Evolutionary conservation across 2,797 vertebrate species (phyloP).

Genomic region (Australoheros facetus): DNA sequence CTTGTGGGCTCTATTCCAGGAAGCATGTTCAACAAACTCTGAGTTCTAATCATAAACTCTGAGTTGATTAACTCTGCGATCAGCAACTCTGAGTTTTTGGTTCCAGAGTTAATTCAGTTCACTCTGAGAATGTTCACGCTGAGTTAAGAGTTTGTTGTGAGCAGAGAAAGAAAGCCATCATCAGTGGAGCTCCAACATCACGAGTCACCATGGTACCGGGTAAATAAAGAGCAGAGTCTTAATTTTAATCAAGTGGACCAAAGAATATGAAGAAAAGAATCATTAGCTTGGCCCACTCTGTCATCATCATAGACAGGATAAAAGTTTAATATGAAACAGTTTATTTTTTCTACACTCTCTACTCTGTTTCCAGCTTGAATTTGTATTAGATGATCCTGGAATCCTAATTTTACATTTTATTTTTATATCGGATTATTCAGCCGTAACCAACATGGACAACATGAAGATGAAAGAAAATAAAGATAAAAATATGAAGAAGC

Average conservation of each 20-base stretch:
- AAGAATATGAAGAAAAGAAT: background rate
- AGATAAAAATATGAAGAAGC: background rate
- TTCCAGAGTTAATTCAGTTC: background rate
- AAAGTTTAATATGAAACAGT: background rate
- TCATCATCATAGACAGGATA: background rate
- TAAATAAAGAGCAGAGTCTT: background rate
- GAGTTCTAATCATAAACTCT: background rate
- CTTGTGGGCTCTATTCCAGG: background rate
- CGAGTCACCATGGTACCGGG: too few relatives aligned
- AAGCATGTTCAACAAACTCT: background rate
- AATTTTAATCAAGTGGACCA: background rate
- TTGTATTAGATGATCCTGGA: background rate
- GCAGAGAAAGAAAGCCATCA: background rate
- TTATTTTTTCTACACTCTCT: background rate
- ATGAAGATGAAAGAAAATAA: background rate
- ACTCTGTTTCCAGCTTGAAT: background rate
- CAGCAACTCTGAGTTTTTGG: background rate
- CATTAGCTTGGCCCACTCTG: background rate
- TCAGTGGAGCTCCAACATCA: background rate
- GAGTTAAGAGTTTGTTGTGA: rapidly evolving
- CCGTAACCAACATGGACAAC: background rate
- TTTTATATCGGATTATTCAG: background rate
- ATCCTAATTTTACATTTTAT: background rate
- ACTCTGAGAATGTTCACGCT: background rate
- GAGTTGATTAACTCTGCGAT: background rate